Evolutionary conservation across 2,888 invertebrate genomes (phyloP).

Genomic region (Coenonympha arcania): DNA sequence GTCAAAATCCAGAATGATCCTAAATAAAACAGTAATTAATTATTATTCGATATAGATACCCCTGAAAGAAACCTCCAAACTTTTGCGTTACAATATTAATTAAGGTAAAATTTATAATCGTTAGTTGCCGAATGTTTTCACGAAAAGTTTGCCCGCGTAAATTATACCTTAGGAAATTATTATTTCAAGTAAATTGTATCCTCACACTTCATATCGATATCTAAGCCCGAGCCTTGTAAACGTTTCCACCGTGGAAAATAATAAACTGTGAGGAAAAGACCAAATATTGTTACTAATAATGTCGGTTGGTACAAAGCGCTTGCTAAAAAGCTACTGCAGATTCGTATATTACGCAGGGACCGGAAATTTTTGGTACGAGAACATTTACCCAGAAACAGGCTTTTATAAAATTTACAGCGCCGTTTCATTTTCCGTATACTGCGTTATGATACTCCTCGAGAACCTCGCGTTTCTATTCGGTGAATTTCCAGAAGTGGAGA

Average conservation of each 20-base stretch:
- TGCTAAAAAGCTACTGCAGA: conserved; percentile 49
- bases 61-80: conserved; percentile 16
- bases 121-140: conserved; percentile 8
- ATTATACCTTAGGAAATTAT: neutral
- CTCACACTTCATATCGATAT: neutral
- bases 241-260: neutral
- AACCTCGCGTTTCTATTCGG: conserved; percentile 57
- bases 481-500: conserved; percentile 56
- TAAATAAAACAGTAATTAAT: conserved; percentile 18
- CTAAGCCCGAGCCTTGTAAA: neutral
- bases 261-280: neutral
- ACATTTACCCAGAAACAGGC: conserved; percentile 42
- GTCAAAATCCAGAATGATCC: no score
- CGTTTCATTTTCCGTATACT: conserved; percentile 50
- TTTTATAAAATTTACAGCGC: conserved; percentile 45
- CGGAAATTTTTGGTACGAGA: conserved; percentile 56
- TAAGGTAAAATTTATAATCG: conserved; percentile 4
- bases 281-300: conserved; percentile 2
- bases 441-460: conserved; percentile 57
- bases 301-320: conserved; percentile 12
- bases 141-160: neutral
- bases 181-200: neutral
- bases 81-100: conserved; percentile 7
- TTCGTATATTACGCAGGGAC: conserved; percentile 56
- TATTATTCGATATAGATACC: conserved; percentile 10